These are phyloP conservation scores for Meloidogyne hapla DNA, from an alignment of 1,140 invertebrate genomes.

Conservation along the genomic window DNA sequence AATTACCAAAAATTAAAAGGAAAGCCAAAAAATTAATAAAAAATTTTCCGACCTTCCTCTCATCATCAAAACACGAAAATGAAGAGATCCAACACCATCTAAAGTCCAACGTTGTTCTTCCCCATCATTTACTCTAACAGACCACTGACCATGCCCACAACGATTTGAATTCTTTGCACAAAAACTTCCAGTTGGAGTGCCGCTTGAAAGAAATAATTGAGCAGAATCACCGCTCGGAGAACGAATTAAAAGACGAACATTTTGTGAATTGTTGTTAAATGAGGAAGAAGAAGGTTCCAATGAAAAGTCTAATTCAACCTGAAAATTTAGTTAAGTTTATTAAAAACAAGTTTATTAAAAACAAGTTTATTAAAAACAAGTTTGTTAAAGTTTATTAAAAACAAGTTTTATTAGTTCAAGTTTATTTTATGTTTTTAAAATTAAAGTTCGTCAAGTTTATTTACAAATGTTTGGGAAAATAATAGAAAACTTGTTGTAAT, in stretches of 20 bases:
- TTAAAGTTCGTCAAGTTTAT: no score
- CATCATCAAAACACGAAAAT: conserved; percentile 11
- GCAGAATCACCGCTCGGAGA: neutral
- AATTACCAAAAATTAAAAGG: no score
- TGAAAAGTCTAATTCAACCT: conserved; percentile 5
- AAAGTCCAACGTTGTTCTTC: conserved; percentile 11
- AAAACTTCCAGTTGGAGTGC: conserved; percentile 4
- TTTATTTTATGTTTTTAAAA: no score
- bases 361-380: no score
- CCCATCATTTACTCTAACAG: neutral
- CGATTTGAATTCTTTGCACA: conserved; percentile 7
- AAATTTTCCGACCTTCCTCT: neutral
- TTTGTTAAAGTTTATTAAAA: no score
- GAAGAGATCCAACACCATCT: conserved; percentile 10
- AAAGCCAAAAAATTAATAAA: neutral
- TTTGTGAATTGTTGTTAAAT: neutral
- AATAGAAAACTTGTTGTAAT: no score
- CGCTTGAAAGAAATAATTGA: neutral
- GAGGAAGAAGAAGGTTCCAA: conserved; percentile 1
- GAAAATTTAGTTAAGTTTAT: neutral
- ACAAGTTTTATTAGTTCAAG: no score
- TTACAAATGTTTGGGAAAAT: no score
- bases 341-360: no score
- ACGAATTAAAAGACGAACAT: conserved; percentile 11
- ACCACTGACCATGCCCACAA: conserved; percentile 8